Conservation (phyloP, 2,113 vertebrate species). For the Lutjanus erythropterus region DNA sequence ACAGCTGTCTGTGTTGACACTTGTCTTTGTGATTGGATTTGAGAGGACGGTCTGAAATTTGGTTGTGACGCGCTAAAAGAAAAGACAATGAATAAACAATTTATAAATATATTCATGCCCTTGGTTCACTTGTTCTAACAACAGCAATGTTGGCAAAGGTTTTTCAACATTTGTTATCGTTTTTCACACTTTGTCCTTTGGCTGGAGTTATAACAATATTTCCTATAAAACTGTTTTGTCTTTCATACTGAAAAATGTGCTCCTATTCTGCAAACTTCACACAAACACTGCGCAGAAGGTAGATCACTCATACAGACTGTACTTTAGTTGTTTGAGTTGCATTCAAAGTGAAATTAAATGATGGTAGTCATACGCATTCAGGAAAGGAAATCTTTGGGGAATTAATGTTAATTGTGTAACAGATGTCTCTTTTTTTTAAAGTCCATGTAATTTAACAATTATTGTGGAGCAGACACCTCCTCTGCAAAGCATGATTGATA, state of each 20-base stretch:
- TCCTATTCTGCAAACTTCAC: background rate
- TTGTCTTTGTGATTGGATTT: constrained; percentile 30
- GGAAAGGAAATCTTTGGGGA: background rate
- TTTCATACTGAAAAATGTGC: constrained; percentile 7
- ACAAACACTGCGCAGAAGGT: background rate
- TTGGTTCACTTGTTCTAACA: constrained; percentile 6
- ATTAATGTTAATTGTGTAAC: background rate
- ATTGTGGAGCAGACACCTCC: background rate
- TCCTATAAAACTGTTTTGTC: background rate
- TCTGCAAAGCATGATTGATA: constrained; percentile 6
- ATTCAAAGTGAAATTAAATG: background rate
- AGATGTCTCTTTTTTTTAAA: too few species aligned
- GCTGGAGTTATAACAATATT: constrained; percentile 10
- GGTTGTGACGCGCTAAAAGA: background rate
- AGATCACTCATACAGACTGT: background rate
- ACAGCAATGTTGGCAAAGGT: background rate
- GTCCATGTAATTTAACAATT: background rate
- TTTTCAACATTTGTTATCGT: background rate
- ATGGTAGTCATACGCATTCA: background rate
- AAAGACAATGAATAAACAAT: constrained; percentile 25
- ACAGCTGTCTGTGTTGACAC: constrained; percentile 27
- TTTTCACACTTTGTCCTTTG: constrained; percentile 50
- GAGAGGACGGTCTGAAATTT: constrained; percentile 23
- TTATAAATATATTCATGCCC: constrained; percentile 20
- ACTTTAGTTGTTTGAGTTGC: background rate